phyloP scores from a whole-genome alignment of 2,888 invertebrate genomes.

The Drymonia ruficornis region DNA sequence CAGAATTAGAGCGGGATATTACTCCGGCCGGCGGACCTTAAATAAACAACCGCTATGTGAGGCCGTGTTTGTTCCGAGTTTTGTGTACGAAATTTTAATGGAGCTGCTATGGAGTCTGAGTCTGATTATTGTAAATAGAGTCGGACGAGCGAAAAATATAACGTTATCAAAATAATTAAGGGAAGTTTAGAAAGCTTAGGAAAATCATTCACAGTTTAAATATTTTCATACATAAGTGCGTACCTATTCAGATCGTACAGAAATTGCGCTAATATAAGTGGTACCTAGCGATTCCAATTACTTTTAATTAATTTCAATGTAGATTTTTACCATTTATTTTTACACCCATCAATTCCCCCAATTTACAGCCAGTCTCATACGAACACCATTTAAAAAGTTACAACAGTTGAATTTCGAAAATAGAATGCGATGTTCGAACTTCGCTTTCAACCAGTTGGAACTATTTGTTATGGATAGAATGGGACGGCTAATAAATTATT shows the following conservation, averaged over 20 bases:
- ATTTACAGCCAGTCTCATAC: constrained; percentile 23
- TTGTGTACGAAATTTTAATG: constrained; percentile 49
- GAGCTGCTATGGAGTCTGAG: constrained; percentile 37
- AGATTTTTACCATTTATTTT: not conserved
- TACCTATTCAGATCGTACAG: no score
- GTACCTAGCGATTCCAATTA: no score
- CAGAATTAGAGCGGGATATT: constrained; percentile 59
- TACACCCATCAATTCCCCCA: constrained; percentile 18
- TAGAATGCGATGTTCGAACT: constrained; percentile 67
- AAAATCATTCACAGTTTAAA: no score
- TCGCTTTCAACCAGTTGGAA: constrained; percentile 67
- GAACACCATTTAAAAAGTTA: constrained; percentile 51
- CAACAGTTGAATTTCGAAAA: constrained; percentile 59
- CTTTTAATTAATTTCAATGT: no score
- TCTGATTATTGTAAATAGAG: constrained; percentile 36
- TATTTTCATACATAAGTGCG: no score
- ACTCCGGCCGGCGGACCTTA: constrained; percentile 44
- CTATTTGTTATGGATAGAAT: constrained; percentile 64
- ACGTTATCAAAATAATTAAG: no score
- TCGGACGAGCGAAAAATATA: not conserved
- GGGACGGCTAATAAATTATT: constrained; percentile 62
- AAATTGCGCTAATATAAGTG: no score
- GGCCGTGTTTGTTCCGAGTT: constrained; percentile 46
- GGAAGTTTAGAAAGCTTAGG: no score
- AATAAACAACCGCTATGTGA: constrained; percentile 52